These are phyloP conservation scores for Zaprionus davidi DNA, from an alignment of 1,140 invertebrate species.

Conservation along the genomic window DNA sequence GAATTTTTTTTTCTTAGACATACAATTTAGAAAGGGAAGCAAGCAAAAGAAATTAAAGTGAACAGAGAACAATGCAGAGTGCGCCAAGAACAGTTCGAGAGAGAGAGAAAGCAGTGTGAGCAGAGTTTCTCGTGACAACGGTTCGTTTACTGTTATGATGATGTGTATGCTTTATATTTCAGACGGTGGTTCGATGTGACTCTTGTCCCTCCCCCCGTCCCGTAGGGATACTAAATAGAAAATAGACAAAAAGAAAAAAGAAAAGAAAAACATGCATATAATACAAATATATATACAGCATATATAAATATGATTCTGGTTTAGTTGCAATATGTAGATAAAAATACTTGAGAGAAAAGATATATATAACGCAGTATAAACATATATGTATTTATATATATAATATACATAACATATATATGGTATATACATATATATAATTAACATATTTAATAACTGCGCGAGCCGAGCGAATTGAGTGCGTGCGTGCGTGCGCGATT, in stretches of 20 bases:
- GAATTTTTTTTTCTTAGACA: conserved; percentile 15
- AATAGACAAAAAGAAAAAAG: not conserved
- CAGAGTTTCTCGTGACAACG: not conserved
- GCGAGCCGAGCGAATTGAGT: conserved; percentile 2
- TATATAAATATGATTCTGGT: conserved; percentile 34
- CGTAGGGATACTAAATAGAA: not conserved
- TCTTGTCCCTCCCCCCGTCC: not conserved
- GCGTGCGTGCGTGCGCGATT: not conserved
- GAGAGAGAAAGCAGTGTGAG: not conserved
- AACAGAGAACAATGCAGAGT: not conserved
- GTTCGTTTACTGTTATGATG: not conserved
- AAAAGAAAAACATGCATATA: conserved; percentile 3
- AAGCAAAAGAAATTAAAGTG: not conserved
- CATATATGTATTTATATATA: conserved; percentile 1
- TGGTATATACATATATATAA: conserved; percentile 4
- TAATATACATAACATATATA: conserved; percentile 1
- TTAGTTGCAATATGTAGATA: conserved; percentile 80
- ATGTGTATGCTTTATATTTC: conserved; percentile 9
- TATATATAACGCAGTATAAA: conserved; percentile 2
- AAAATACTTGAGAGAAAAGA: conserved; percentile 25
- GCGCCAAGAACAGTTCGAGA: not conserved
- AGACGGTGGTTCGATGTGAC: not conserved
- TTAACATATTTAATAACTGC: not conserved
- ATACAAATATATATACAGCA: conserved; percentile 1
- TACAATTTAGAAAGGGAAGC: conserved; percentile 22